Evolutionary conservation across 2,113 vertebrate species (phyloP), one percentile per base, ranked within the genome.

Genomic region (Tupaia chinensis): DNA sequence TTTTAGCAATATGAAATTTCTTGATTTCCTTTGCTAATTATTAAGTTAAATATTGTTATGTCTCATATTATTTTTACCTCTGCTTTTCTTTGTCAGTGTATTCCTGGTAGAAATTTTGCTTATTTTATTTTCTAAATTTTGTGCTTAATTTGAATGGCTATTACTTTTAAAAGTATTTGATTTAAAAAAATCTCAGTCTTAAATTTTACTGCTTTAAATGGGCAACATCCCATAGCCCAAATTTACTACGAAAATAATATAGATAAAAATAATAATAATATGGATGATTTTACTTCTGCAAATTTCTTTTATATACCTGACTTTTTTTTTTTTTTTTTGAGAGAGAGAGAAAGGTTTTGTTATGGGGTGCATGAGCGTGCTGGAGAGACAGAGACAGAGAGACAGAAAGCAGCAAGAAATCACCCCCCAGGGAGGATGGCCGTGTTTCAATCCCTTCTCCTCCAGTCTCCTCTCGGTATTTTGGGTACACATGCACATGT

Each of bases 1-100:
- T 88, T 88, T 54, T 54, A 78, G 65, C 22, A 94, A 74, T 29
- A 61, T 74, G 11, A 94, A 87, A 68, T 93, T 79, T 54, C 16
- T 74, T 56, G 56, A 81, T 81, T 87, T 7, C 19, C 5, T 76
- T 69, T 23, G 73, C 12, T 60, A 4, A 84, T 84, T 79, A 78
- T 72, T 60, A 61, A 25, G 54, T 85, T 84, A 61, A 92, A 85
- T 63, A 54, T 29, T 83, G 34, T 94, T 76, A 25, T 58, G 12
- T 85, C 89, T 85, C 14, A 65, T 88, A 82, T 27, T 66, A 76
- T 58, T 63, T 94, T 58, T 69, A 56, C 7, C 27, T 85, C 9
- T 53, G 5, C 7, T 89, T 58, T 85, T 3, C 20, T 85, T 70
- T 88, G 11, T 56, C 56, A 29, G 27, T 91, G 2, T 72, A 91